Base-by-base conservation (phyloP, 2,888 invertebrate genomes). In the Microctonus aethiopoides region DNA sequence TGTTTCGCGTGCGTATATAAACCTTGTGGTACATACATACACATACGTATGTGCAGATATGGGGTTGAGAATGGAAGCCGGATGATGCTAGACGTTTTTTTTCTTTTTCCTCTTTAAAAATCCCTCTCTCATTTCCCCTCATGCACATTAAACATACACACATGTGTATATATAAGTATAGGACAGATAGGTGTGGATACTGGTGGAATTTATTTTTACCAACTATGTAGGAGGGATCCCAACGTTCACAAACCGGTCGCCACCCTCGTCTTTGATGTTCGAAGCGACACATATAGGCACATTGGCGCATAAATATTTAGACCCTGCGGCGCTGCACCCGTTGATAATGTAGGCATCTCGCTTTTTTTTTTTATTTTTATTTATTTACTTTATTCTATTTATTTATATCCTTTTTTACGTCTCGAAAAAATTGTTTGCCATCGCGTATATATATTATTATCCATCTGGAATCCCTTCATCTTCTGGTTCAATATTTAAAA, bases 231-330 rank as follows among this genome's bases (percentile, higher is more conserved):
- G 77, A 78, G 78, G 79, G 78, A 74, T 74, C 75, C n/a, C 72
- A 67, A 60, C 74, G 51, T 65, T 56, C 34, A 62, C 59, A 68
- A 63, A 46, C 59, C 32, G 68, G 65, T 66, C 34, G 64, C 24
- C 63, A 65, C 59, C 65, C 65, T 69, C 75, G 76, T 80, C 85
- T 85, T 85, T 85, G 85, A 85, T 84, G 83, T 85, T 83, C 78
- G 78, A 79, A 70, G 52, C 39, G 70, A 67, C 70, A 73, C 71
- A 70, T 71, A 72, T 67, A 80, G 80, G 78, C 78, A 78, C 81
- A 81, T 80, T 80, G 81, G 77, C 81, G 81, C 80, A 84, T 84
- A 84, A 85, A 85, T 84, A 84, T 84, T 84, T 84, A 84, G 81
- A 82, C 7, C 46, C 20, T 7, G 16, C 16, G 74, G 78, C 76